phyloP scores from a whole-genome alignment of 2,888 invertebrate genomes.

The Xestia c-nigrum region DNA sequence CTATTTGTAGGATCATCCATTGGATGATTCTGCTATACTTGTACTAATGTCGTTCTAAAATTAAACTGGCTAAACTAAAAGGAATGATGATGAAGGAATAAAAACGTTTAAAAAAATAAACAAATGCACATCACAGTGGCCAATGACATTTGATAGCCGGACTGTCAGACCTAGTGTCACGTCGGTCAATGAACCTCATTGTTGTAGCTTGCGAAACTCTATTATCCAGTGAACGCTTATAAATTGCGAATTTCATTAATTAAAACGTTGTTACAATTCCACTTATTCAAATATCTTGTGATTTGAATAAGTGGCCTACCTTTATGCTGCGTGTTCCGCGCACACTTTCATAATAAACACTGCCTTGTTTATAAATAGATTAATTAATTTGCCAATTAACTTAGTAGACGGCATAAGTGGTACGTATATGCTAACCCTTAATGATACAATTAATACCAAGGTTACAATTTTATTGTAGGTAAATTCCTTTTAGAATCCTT shows the following conservation, averaged over 20 bases:
- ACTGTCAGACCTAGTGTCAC: constrained; percentile 66
- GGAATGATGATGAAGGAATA: no score
- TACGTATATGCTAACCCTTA: not conserved
- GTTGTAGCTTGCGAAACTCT: constrained; percentile 84
- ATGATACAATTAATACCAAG: constrained; percentile 9
- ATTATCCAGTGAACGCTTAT: constrained; percentile 68
- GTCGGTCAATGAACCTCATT: constrained; percentile 84
- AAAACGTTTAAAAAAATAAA: not conserved
- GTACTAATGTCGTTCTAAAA: not conserved
- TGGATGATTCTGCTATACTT: not conserved
- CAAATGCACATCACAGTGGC: constrained; percentile 41
- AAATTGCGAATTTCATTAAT: constrained; percentile 68
- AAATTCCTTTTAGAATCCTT: not conserved
- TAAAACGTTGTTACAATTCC: constrained; percentile 54
- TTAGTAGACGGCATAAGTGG: constrained; percentile 19
- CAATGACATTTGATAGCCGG: constrained; percentile 64
- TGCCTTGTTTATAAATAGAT: constrained; percentile 43
- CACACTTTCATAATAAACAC: constrained; percentile 36
- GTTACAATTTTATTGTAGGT: not conserved
- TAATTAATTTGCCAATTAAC: constrained; percentile 28
- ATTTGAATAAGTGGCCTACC: constrained; percentile 51
- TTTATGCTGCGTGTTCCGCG: constrained; percentile 51
- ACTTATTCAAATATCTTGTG: constrained; percentile 52
- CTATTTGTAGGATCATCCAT: not conserved
- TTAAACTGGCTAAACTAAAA: not conserved